Percentiles rank a stretch among this genome's conserved stretches.
Evolutionary conservation across 2,888 invertebrate species (phyloP).

Genomic region (Acleris sparsana): DNA sequence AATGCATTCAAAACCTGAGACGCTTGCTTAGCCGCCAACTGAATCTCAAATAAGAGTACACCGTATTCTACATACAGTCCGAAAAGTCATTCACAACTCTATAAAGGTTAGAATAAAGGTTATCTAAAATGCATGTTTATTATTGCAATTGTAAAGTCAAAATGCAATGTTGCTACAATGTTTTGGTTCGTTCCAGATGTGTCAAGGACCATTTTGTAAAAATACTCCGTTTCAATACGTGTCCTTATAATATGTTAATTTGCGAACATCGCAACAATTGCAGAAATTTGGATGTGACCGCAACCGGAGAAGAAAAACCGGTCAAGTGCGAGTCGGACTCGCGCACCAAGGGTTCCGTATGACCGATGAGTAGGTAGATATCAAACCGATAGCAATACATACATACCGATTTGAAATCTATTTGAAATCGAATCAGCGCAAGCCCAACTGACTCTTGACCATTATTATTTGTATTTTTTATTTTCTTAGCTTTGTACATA

Average conservation of each 20-base stretch:
- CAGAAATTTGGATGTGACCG: too few relatives aligned
- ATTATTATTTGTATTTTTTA: too few relatives aligned
- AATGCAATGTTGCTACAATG: slow-evolving; percentile 57
- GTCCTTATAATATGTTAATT: slow-evolving; percentile 18
- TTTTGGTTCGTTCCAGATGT: slow-evolving; percentile 65
- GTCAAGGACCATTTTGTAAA: slow-evolving; percentile 75
- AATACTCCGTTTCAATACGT: slow-evolving; percentile 40
- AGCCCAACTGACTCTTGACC: too few relatives aligned
- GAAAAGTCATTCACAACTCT: slow-evolving; percentile 37
- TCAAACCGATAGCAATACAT: too few relatives aligned
- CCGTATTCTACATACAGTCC: slow-evolving; percentile 41
- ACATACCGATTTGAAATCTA: too few relatives aligned
- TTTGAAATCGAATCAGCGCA: too few relatives aligned
- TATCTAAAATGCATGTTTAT: slow-evolving; percentile 40
- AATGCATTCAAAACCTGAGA: slow-evolving; percentile 63
- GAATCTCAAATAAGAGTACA: slow-evolving; percentile 64
- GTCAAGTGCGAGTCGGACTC: too few relatives aligned
- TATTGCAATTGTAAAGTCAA: slow-evolving; percentile 43
- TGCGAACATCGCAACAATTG: not conserved
- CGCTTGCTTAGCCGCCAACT: slow-evolving; percentile 62
- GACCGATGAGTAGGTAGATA: too few relatives aligned
- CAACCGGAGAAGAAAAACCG: too few relatives aligned
- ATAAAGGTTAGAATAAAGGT: slow-evolving; percentile 36
- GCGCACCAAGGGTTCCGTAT: too few relatives aligned
- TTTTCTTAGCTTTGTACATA: too few relatives aligned